Evolutionary conservation across 2,113 vertebrate genomes (phyloP).

Genomic region (Sitta europaea): DNA sequence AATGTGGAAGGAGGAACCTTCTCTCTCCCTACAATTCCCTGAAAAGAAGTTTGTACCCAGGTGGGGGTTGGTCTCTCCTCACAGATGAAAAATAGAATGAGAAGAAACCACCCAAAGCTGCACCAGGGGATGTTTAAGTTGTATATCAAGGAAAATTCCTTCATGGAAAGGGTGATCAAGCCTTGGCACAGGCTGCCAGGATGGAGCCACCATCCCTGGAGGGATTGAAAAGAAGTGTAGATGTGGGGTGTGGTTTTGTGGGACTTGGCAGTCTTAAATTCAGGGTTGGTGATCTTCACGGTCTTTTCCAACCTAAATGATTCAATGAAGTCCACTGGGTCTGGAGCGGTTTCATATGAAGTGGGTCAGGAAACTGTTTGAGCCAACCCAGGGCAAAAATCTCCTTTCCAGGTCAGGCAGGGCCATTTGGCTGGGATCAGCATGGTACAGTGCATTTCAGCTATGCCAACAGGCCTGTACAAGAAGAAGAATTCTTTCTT

Average conservation of each 20-base stretch:
- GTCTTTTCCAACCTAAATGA: not conserved
- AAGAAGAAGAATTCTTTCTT: not conserved
- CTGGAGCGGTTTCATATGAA: not conserved
- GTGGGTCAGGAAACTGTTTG: not conserved
- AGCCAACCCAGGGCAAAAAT: not conserved
- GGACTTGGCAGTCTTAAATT: not conserved
- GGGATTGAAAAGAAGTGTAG: not conserved
- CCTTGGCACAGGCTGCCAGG: not conserved
- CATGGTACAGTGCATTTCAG: not conserved
- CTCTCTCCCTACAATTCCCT: not conserved
- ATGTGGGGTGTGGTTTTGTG: not conserved
- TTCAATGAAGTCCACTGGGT: not conserved
- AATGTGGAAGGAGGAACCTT: not conserved
- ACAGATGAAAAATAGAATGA: not conserved
- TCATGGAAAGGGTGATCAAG: not conserved
- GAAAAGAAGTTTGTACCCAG: fast-evolving
- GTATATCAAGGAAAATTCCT: not conserved
- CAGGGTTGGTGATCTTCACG: not conserved
- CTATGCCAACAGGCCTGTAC: not conserved
- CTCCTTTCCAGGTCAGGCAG: not conserved
- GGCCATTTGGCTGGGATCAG: not conserved
- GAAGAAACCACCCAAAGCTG: not conserved
- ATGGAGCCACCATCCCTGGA: not conserved
- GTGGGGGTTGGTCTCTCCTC: too few species aligned
- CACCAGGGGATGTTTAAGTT: not conserved